Conservation (phyloP, 2,113 vertebrate species). For the Tetrao urogallus region DNA sequence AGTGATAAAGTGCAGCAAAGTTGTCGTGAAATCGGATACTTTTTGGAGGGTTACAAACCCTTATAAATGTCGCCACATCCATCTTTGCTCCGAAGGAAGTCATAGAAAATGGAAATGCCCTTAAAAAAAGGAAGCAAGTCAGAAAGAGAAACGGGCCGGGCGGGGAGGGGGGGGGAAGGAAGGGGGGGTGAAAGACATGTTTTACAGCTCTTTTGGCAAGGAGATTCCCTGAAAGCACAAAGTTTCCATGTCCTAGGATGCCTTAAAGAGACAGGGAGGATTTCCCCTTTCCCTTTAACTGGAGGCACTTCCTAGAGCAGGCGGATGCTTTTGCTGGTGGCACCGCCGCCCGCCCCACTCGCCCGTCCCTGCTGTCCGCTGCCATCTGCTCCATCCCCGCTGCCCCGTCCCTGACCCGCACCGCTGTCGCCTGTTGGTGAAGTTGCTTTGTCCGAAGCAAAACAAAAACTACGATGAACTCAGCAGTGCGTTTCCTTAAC, state of each 20-base stretch:
- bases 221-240: slow-evolving; percentile 74
- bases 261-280: slow-evolving; percentile 73
- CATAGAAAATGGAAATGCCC: slow-evolving; percentile 70
- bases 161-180: background rate
- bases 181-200: slow-evolving; percentile 45
- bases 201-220: slow-evolving; percentile 68
- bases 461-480: slow-evolving; percentile 3
- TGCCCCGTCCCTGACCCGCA: background rate
- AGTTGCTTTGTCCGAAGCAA: slow-evolving; percentile 34
- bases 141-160: background rate
- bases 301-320: background rate
- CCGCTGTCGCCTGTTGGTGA: background rate
- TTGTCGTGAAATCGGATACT: slow-evolving; percentile 76
- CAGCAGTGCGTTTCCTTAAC: background rate
- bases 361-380: background rate
- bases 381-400: background rate
- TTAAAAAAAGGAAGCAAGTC: slow-evolving; percentile 31
- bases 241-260: slow-evolving; percentile 67
- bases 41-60: slow-evolving; percentile 63
- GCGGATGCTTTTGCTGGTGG: slow-evolving; percentile 10
- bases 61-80: slow-evolving; percentile 67
- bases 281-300: slow-evolving; percentile 58
- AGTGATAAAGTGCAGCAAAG: slow-evolving; percentile 48
- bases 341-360: background rate
- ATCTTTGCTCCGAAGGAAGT: slow-evolving; percentile 59